A percentile compares a stretch with the other conserved stretches of the same genome.
Evolutionary conservation across 2,113 vertebrate species (phyloP).

Genomic region (Coturnix japonica): DNA sequence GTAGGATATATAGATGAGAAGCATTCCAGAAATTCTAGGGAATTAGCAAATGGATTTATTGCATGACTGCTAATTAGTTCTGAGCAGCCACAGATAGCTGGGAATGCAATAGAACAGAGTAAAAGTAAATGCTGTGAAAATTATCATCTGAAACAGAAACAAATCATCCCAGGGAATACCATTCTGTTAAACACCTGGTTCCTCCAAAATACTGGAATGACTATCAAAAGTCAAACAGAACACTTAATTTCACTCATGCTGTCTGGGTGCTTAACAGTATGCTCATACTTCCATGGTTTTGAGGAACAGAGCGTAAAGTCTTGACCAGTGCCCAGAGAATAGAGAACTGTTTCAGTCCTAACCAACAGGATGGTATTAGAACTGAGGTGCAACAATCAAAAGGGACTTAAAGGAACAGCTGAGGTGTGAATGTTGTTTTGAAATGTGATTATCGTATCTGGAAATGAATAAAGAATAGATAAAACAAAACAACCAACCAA

Average conservation of each 20-base stretch:
- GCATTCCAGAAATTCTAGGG: constrained; percentile 23
- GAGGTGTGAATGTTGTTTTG: not conserved
- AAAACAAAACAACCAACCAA: not conserved
- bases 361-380: not conserved
- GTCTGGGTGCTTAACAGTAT: not conserved
- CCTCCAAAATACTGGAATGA: constrained; percentile 24
- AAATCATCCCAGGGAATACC: constrained; percentile 32
- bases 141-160: constrained; percentile 43
- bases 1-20: not conserved
- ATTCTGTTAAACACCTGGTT: constrained; percentile 33
- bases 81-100: constrained; percentile 42
- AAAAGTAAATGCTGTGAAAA: constrained; percentile 51
- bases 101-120: constrained; percentile 23
- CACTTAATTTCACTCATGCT: not conserved
- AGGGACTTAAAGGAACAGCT: not conserved
- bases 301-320: not conserved
- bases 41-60: constrained; percentile 55
- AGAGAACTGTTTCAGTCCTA: not conserved
- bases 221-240: constrained; percentile 39
- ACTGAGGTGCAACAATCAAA: not conserved
- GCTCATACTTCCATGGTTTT: not conserved
- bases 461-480: not conserved
- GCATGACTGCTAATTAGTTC: constrained; percentile 58
- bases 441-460: not conserved
- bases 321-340: not conserved